phyloP scores from a whole-genome alignment of 2,113 vertebrate genomes.

The Pholis gunnellus region DNA sequence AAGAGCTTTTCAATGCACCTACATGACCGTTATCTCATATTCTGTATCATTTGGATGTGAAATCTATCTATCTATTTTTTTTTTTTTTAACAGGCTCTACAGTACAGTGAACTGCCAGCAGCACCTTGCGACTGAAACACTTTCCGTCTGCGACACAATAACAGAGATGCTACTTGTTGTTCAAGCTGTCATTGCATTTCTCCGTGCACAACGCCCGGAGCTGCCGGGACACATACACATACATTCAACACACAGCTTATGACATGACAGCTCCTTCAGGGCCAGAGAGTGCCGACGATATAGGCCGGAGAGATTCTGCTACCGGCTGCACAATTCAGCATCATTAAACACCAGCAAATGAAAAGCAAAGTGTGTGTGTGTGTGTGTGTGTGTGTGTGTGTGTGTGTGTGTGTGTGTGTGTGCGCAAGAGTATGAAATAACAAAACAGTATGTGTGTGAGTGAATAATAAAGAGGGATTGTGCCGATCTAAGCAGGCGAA shows the following conservation, averaged over 20 bases:
- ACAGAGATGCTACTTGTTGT: slow-evolving; percentile 40
- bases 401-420: not conserved
- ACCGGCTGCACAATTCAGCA: slow-evolving; percentile 47
- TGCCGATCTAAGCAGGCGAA: slow-evolving; percentile 33
- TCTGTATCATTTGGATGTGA: not conserved
- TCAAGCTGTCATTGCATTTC: slow-evolving; percentile 16
- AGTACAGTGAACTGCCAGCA: not conserved
- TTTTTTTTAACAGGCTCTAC: no score
- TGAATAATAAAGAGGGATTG: slow-evolving; percentile 13
- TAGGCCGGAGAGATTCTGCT: slow-evolving; percentile 12
- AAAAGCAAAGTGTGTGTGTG: slow-evolving; percentile 11
- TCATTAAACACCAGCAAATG: slow-evolving; percentile 25
- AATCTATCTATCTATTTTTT: no score
- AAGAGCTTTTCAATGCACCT: not conserved
- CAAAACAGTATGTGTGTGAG: slow-evolving; percentile 3
- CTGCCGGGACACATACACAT: slow-evolving; percentile 12
- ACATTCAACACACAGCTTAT: slow-evolving; percentile 14
- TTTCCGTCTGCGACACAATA: not conserved
- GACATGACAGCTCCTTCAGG: slow-evolving; percentile 19
- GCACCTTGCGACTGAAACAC: not conserved
- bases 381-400: not conserved
- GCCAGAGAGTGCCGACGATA: slow-evolving; percentile 17
- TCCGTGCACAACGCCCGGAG: not conserved
- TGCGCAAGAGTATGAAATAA: not conserved
- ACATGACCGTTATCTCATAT: not conserved